Conservation (phyloP, 2,888 invertebrate species). For the Caenorhabditis angaria region DNA sequence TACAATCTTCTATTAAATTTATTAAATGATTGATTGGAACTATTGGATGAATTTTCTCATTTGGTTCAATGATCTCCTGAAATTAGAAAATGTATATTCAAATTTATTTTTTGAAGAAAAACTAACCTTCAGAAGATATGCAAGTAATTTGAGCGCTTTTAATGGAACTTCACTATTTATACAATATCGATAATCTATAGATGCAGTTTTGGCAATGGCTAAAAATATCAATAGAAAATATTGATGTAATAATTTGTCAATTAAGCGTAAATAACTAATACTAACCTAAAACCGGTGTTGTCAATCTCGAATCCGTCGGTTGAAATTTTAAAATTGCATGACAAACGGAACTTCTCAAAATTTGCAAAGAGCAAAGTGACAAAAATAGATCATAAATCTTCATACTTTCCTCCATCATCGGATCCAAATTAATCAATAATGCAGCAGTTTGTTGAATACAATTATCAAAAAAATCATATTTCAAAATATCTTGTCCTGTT, state of each 20-base stretch:
- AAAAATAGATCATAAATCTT: constrained; percentile 74
- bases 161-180: constrained; percentile 54
- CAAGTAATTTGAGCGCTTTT: constrained; percentile 56
- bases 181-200: constrained; percentile 64
- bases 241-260: neutral
- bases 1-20: constrained; percentile 13
- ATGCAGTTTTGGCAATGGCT: constrained; percentile 64
- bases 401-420: constrained; percentile 59
- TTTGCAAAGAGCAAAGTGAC: constrained; percentile 72
- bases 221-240: neutral
- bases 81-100: neutral
- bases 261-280: neutral
- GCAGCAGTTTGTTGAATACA: constrained; percentile 59
- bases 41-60: constrained; percentile 24
- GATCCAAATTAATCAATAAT: constrained; percentile 57
- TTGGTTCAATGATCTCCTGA: constrained; percentile 42
- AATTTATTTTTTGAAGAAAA: neutral
- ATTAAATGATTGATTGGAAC: constrained; percentile 26
- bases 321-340: constrained; percentile 47
- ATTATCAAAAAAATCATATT: constrained; percentile 59
- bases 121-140: constrained; percentile 49
- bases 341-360: constrained; percentile 62
- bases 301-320: constrained; percentile 44
- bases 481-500: constrained; percentile 60
- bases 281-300: constrained; percentile 42